A percentile compares a stretch with the other conserved stretches of the same genome.
Evolutionary conservation across 2,113 vertebrate species (phyloP).

Genomic region (Cnemophilus loriae): DNA sequence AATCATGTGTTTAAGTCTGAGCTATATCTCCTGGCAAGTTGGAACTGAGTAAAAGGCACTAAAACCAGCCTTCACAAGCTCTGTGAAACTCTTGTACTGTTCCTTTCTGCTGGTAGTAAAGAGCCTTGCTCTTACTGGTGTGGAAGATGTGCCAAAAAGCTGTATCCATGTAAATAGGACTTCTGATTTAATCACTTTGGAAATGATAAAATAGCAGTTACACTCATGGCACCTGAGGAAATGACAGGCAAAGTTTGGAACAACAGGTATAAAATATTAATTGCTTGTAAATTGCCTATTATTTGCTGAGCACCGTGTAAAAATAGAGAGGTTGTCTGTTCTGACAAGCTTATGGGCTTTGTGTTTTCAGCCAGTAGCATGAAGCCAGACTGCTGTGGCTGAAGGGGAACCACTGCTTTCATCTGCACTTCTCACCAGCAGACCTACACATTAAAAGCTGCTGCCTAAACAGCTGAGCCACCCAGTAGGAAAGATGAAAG

Average conservation of each 20-base stretch:
- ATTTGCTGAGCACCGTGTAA: not conserved
- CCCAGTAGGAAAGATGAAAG: conserved; percentile 20
- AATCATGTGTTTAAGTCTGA: not conserved
- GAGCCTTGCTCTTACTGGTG: not conserved
- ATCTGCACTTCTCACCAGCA: not conserved
- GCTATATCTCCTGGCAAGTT: not conserved
- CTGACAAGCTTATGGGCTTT: not conserved
- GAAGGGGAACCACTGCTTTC: not conserved
- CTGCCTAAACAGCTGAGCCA: not conserved
- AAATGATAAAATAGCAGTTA: not conserved
- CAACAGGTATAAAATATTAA: not conserved
- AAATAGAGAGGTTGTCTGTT: not conserved
- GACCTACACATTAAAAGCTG: not conserved
- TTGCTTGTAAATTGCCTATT: not conserved
- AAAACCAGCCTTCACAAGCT: not conserved
- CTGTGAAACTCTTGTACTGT: not conserved
- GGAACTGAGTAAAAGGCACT: not conserved
- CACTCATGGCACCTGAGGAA: not conserved
- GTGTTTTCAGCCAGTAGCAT: not conserved
- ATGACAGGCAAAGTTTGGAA: not conserved
- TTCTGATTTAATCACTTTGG: not conserved
- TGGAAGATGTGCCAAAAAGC: not conserved
- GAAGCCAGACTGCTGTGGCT: not conserved
- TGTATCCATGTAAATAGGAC: not conserved
- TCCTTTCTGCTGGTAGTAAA: not conserved